Evolutionary conservation across 23 tunicate genomes (phyloP), one percentile per base, ranked within the genome.

Genomic region (Styela plicata): DNA sequence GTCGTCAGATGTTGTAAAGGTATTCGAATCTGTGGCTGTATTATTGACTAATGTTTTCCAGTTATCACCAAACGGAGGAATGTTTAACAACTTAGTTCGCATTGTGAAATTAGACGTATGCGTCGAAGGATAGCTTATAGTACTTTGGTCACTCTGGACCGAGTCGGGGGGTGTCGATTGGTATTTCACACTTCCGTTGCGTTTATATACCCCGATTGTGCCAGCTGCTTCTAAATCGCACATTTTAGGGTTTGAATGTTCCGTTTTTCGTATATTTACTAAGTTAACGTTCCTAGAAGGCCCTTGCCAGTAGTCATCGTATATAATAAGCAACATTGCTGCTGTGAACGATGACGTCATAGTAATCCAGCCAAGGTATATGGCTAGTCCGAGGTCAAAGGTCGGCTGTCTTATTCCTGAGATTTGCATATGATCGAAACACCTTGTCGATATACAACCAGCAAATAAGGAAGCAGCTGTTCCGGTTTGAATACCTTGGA

Each of bases 81-180:
- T 67, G 71, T 67, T 67, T 67, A 67, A 25, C 22, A 67, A 16
- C 16, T 67, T 67, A 1, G 2, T 67, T 67, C 2, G 57, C 57
- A 44, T 44, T 44, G 57, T 44, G 13, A 44, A 44, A 13, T 44
- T 52, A 7, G 64, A 44, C 25, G 29, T 44, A 20, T 17, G 25
- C 64, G 81, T 33, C 32, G 81, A 76, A 1, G 81, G 81, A 29
- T 76, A 44, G 31, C 81, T 76, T 36, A 76, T 29, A 0, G 81
- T 76, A 44, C 81, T 76, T 19, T 76, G 53, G 24, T 28, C 32
- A 36, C 77, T 34, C 35, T 36, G 34, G 17, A 28, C 34, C 35
- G 77, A 71, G 5, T 29, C 77, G 36, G 34, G 23, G 5, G 36
- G 20, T 5, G 77, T 71, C 35, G 77, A 71, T 30, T 33, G 32